A percentile compares a stretch with the other conserved stretches of the same genome.
These are phyloP conservation scores for Myoxocephalus aenaeus DNA, from an alignment of 2,797 vertebrate genomes.

Conservation along the genomic window DNA sequence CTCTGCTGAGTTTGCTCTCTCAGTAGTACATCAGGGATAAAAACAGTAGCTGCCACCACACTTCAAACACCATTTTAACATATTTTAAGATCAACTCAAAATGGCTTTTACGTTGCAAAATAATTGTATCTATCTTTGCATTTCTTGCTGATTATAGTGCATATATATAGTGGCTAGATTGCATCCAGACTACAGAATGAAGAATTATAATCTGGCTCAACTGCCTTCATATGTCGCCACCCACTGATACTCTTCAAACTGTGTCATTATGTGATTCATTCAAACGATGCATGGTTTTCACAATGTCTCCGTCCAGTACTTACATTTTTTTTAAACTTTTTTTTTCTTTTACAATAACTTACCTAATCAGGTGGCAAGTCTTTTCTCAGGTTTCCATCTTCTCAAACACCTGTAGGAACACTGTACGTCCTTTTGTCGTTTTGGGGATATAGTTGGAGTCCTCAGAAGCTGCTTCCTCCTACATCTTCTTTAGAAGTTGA, in stretches of 20 bases:
- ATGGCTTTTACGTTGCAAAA: not conserved
- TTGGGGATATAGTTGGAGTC: not conserved
- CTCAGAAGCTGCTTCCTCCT: not conserved
- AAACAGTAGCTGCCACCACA: not conserved
- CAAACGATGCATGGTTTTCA: not conserved
- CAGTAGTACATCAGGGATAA: constrained; percentile 11
- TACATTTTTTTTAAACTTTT: too few species aligned
- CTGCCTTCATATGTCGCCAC: not conserved
- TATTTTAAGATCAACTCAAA: constrained; percentile 3
- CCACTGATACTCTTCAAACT: not conserved
- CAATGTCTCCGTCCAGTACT: not conserved
- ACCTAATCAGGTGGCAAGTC: not conserved
- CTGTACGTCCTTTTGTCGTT: not conserved
- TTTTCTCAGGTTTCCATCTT: not conserved
- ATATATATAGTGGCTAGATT: not conserved
- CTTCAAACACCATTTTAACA: not conserved
- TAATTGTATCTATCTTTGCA: not conserved
- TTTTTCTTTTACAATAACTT: constrained; percentile 1
- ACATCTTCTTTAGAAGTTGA: not conserved
- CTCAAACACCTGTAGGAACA: not conserved
- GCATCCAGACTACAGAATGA: not conserved
- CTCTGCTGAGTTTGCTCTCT: not conserved
- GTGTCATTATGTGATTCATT: not conserved
- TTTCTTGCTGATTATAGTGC: not conserved
- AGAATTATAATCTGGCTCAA: not conserved